Evolutionary conservation across 1,140 invertebrate species (phyloP), one percentile per base, ranked within the genome.

Genomic region (Sitobion miscanthi): DNA sequence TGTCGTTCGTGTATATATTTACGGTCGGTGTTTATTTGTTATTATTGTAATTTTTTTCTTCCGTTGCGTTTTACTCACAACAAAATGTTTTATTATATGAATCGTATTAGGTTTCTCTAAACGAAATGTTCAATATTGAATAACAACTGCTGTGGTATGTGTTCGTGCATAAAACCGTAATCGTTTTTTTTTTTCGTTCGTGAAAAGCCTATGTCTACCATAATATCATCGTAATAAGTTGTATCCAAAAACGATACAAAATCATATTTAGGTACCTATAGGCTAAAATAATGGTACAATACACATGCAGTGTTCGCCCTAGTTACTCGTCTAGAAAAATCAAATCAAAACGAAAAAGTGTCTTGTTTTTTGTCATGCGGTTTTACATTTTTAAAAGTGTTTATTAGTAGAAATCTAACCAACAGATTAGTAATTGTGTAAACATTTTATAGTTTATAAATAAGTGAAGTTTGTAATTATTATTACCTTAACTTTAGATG

Each of bases 71-170:
- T 42, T 47, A 86, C 45, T 47, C 11, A 47, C 23, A 86, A 86
- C 83, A 85, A 85, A 85, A 85, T 83, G 35, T 21, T 83, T 83
- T 83, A 83, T 83, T 83, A 83, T 83, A 83, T 38, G 8, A 83
- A 83, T 23, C 62, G n/a, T 77, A 77, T 77, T 77, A 77, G n/a
- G n/a, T 77, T 77, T 77, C 62, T 77, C n/a, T 77, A 77, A 77
- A 77, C 62, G 62, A 77, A 77, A 77, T 77, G 35, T 38, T 35
- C 77, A 83, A 83, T 38, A 35, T 83, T 83, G 35, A 83, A 83
- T 83, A 83, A 38, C 30, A 77, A 77, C 62, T n/a, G 35, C 20
- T 85, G 38, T 85, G 42, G 38, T 86, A 21, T 47, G 23, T 47
- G 9, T 86, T 47, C 25, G 42, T 47, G n/a, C 62, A 47, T 47